These are phyloP conservation scores for Sarcophaga peregrina DNA, from an alignment of 1,140 invertebrate genomes.

Conservation along the genomic window DNA sequence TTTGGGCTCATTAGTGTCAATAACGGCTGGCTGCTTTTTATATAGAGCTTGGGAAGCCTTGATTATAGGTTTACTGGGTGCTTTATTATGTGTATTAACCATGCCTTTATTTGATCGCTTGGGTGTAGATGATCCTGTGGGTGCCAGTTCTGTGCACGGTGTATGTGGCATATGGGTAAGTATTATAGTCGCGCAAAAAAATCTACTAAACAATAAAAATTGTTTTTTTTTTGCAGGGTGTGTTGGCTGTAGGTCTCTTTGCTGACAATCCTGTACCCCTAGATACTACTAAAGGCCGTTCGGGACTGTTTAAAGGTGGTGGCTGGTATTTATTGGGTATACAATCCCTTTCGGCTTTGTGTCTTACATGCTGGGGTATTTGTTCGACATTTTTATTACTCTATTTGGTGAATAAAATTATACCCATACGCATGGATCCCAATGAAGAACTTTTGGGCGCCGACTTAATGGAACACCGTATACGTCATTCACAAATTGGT, in stretches of 20 bases:
- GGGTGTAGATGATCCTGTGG: constrained; percentile 90
- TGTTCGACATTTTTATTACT: constrained; percentile 76
- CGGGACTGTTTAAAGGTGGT: constrained; percentile 86
- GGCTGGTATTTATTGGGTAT: constrained; percentile 88
- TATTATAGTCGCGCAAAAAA: neutral
- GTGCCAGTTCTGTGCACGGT: constrained; percentile 89
- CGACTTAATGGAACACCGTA: constrained; percentile 86
- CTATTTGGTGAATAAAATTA: constrained; percentile 80
- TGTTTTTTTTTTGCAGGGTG: constrained; percentile 64
- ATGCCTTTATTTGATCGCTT: constrained; percentile 81
- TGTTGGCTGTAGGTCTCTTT: constrained; percentile 89
- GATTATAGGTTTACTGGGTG: constrained; percentile 84
- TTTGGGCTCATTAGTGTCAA: constrained; percentile 84
- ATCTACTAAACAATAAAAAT: neutral
- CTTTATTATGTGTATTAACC: constrained; percentile 75
- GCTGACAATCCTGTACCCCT: constrained; percentile 86
- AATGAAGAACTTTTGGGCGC: constrained; percentile 88
- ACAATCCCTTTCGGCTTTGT: constrained; percentile 78
- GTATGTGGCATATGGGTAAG: constrained; percentile 75
- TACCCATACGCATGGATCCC: constrained; percentile 85
- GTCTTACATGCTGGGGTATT: constrained; percentile 79
- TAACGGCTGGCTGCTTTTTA: constrained; percentile 93
- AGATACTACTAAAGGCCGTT: constrained; percentile 79
- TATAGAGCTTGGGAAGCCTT: constrained; percentile 88
- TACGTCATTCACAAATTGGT: constrained; percentile 71